Conservation (phyloP, 1,140 invertebrate genomes). For the Asbolus verrucosus region DNA sequence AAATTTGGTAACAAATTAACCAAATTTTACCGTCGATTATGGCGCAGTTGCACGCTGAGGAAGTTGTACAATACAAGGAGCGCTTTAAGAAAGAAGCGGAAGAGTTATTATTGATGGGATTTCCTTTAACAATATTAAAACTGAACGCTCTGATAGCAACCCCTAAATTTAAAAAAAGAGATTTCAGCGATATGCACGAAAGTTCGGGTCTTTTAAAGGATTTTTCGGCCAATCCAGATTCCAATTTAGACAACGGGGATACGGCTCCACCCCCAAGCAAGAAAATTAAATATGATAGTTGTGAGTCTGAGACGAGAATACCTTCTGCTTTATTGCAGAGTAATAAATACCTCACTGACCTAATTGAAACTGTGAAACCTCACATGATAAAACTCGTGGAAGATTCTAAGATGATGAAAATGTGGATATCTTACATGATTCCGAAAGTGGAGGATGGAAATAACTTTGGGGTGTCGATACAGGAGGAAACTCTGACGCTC, state of each 20-base stretch:
- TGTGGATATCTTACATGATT: slow-evolving; percentile 98
- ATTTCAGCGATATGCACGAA: slow-evolving; percentile 78
- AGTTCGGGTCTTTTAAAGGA: too few relatives aligned
- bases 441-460: slow-evolving; percentile 98
- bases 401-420: slow-evolving; percentile 93
- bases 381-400: slow-evolving; percentile 90
- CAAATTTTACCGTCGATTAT: too few relatives aligned
- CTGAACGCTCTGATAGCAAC: slow-evolving; percentile 69
- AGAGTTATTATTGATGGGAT: slow-evolving; percentile 35
- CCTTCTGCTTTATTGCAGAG: slow-evolving; percentile 81
- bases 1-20: too few relatives aligned
- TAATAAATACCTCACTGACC: slow-evolving; percentile 83
- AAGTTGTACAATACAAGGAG: slow-evolving; percentile 12
- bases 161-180: slow-evolving; percentile 77
- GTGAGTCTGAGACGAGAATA: slow-evolving; percentile 73
- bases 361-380: slow-evolving; percentile 90
- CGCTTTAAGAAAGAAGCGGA: slow-evolving; percentile 40
- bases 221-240: slow-evolving; percentile 77
- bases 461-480: slow-evolving; percentile 96
- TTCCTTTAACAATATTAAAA: slow-evolving; percentile 37
- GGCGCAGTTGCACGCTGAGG: not conserved
- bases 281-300: slow-evolving; percentile 69
- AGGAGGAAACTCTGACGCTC: slow-evolving; percentile 94
- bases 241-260: slow-evolving; percentile 74
- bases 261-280: slow-evolving; percentile 62